Evolutionary conservation across 2,797 vertebrate genomes (phyloP), one percentile per base, ranked within the genome.

Genomic region (Tapirus indicus): DNA sequence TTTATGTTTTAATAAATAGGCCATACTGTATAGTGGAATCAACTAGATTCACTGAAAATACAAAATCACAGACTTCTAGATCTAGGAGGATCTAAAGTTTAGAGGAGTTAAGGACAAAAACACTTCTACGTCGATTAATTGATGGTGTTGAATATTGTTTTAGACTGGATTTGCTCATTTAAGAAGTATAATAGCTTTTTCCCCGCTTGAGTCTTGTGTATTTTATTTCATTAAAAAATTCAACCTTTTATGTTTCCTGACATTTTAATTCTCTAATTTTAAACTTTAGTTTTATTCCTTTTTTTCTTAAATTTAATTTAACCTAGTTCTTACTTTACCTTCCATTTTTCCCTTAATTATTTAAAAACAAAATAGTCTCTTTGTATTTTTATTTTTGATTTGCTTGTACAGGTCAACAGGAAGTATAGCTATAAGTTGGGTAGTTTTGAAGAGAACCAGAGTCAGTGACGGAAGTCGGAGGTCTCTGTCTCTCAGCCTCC

Each of bases 141-240:
- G 71, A 90, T 52, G 49, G 38, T 47, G 2, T 49, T 56, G 17
- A 86, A 9, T 82, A 29, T 41, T 82, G 82, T 94, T 74, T 91
- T 69, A 86, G 64, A 54, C 17, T 88, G 35, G 21, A 88, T 69
- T 95, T 95, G 27, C 54, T 84, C 77, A 91, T 85, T 69, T 80
- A 77, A 79, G 54, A 91, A 91, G 1, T 32, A 3, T 85, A 58
- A 11, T 56, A 62, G 25, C 20, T 35, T 25, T 8, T 58, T 18
- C 13, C 6, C 21, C 7, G 20, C 14, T 38, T n/a, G 54, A 83
- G 64, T 86, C 25, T 12, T 35, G 1, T 77, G 6, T 83, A 10
- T 93, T 95, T 96, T 77, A 85, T 92, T 41, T 85, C 62, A 29
- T 32, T 88, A 74, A 60, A 88, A 91, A 68, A 62, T 20, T 47